Evolutionary conservation across 2,113 vertebrate species (phyloP).

Genomic region (Electrona antarctica): DNA sequence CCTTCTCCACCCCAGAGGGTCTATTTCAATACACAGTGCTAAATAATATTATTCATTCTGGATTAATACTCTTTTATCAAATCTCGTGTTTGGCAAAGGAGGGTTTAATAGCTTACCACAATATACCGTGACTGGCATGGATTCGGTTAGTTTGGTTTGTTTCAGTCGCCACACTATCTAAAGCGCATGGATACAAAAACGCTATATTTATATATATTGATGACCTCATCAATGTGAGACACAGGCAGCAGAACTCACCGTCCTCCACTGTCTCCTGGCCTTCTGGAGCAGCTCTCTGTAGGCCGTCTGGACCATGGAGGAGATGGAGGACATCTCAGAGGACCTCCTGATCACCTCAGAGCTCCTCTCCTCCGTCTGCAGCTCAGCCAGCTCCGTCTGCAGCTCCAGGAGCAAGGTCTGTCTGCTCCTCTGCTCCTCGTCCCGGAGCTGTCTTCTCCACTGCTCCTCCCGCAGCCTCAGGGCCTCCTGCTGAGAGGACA

Average conservation of each 20-base stretch:
- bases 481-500: constrained; percentile 72
- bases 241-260: constrained; percentile 73
- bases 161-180: no score
- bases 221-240: background rate
- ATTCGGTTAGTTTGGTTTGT: no score
- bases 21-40: no score
- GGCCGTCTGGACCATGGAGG: constrained; percentile 72
- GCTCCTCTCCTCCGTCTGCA: constrained; percentile 62
- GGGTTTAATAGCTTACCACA: no score
- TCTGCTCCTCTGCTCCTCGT: constrained; percentile 71
- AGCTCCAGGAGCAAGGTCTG: constrained; percentile 79
- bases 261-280: constrained; percentile 76
- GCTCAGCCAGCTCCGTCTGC: constrained; percentile 74
- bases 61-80: no score
- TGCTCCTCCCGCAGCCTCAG: constrained; percentile 79
- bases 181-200: no score
- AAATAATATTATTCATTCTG: no score
- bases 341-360: constrained; percentile 31
- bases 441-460: constrained; percentile 78
- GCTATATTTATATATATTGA: no score
- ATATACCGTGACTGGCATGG: no score
- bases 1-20: no score
- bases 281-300: constrained; percentile 72
- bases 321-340: constrained; percentile 56
- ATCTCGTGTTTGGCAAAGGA: no score